phyloP scores from a whole-genome alignment of 2,888 invertebrate species.

The Stenurella melanura region DNA sequence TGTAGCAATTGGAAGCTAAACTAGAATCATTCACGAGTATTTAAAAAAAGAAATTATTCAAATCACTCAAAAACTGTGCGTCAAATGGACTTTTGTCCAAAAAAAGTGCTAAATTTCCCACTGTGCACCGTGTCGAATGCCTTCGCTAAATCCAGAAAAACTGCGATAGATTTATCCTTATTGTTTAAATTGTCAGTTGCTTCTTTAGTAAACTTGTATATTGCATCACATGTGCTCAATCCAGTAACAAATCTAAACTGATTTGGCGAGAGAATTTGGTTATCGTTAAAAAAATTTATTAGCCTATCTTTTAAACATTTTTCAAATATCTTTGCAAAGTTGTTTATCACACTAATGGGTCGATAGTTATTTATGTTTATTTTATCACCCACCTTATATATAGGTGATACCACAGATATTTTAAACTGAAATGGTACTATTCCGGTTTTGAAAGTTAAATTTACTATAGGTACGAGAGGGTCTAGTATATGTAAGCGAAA shows the following conservation, averaged over 20 bases:
- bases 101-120: too few species aligned
- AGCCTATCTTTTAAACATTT: conserved; percentile 12
- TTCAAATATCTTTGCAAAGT: conserved; percentile 30
- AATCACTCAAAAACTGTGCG: too few species aligned
- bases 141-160: conserved; percentile 39
- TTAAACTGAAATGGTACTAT: conserved; percentile 21
- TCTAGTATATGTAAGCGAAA: conserved; percentile 7
- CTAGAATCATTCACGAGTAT: too few species aligned
- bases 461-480: conserved; percentile 22
- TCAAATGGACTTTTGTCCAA: too few species aligned
- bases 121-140: conserved; percentile 39
- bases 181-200: conserved; percentile 13
- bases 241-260: conserved; percentile 38
- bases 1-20: too few species aligned
- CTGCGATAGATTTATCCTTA: conserved; percentile 19
- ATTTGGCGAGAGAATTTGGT: conserved; percentile 18
- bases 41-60: too few species aligned
- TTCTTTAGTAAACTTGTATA: conserved; percentile 23
- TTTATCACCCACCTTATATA: conserved; percentile 35
- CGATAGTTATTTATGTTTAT: conserved; percentile 31
- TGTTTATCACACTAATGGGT: conserved; percentile 28
- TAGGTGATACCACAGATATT: conserved; percentile 11
- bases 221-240: conserved; percentile 28
- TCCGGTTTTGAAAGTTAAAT: conserved; percentile 9
- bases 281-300: neutral